phyloP scores from a whole-genome alignment of 2,888 invertebrate species.

The Empis livida region DNA sequence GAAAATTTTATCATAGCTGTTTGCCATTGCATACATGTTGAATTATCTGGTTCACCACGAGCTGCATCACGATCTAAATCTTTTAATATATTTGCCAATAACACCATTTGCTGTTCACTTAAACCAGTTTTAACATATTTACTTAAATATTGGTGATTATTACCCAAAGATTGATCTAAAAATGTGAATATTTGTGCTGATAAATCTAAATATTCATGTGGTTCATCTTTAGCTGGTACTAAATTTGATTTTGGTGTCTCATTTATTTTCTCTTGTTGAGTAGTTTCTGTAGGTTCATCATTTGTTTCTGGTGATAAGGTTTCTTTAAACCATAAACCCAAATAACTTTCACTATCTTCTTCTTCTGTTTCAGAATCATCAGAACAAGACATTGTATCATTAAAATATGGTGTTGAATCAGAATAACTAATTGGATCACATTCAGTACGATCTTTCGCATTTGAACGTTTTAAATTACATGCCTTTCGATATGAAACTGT shows the following conservation, averaged over 20 bases:
- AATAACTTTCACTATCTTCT: conserved; percentile 44
- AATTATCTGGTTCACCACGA: conserved; percentile 50
- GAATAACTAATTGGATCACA: conserved; percentile 77
- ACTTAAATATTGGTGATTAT: conserved; percentile 42
- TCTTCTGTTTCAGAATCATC: conserved; percentile 84
- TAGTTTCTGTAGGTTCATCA: conserved; percentile 46
- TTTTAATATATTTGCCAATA: conserved; percentile 75
- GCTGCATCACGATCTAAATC: conserved; percentile 86
- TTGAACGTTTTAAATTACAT: conserved; percentile 65
- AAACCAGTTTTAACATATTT: conserved; percentile 54
- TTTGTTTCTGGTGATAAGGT: conserved; percentile 59
- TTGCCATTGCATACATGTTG: conserved; percentile 38
- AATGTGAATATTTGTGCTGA: conserved; percentile 79
- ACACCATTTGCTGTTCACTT: conserved; percentile 77
- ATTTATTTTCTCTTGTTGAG: conserved; percentile 40
- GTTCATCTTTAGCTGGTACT: conserved; percentile 66
- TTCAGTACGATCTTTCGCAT: conserved; percentile 60
- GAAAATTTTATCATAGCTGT: conserved; percentile 34
- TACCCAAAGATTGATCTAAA: conserved; percentile 61
- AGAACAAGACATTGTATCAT: conserved; percentile 83
- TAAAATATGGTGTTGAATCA: conserved; percentile 92
- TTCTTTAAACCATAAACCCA: conserved; percentile 88
- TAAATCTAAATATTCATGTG: conserved; percentile 74
- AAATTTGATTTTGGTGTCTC: conserved; percentile 40
- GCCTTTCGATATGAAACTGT: conserved; percentile 86